Conservation (phyloP, 1,140 invertebrate genomes). For the Orius insidiosus region DNA sequence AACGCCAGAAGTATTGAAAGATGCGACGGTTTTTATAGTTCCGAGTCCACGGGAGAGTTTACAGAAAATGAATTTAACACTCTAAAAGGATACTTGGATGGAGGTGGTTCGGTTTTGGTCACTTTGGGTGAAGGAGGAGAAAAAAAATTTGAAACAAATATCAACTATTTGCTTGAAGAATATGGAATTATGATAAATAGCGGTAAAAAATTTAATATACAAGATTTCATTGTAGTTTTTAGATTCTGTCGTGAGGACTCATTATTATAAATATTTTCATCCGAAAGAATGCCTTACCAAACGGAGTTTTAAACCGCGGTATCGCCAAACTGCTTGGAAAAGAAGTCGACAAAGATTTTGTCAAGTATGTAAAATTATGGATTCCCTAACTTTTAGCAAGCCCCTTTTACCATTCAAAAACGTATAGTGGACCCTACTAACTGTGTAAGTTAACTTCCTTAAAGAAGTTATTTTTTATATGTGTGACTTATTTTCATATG, state of each 20-base stretch:
- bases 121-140: constrained; percentile 82
- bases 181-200: constrained; percentile 90
- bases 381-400: background rate
- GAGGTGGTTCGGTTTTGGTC: constrained; percentile 72
- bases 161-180: constrained; percentile 92
- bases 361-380: constrained; percentile 17
- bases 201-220: constrained; percentile 38
- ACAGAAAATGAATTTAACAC: constrained; percentile 65
- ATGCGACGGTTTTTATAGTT: constrained; percentile 62
- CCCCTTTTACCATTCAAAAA: too few relatives aligned
- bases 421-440: too few relatives aligned
- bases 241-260: constrained; percentile 87
- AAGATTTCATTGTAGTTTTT: constrained; percentile 20
- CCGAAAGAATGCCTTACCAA: constrained; percentile 85
- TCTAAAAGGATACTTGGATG: constrained; percentile 57
- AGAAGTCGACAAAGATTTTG: constrained; percentile 16
- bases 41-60: constrained; percentile 73
- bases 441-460: too few relatives aligned
- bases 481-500: too few relatives aligned
- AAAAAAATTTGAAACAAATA: constrained; percentile 74
- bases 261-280: constrained; percentile 95
- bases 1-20: constrained; percentile 32
- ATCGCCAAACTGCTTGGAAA: constrained; percentile 15
- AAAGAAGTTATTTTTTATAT: too few relatives aligned
- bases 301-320: constrained; percentile 62